Percentiles rank a stretch among this genome's conserved stretches.
Conservation (phyloP, 2,113 vertebrate species). For the Rhegmatorhina hoffmannsi region DNA sequence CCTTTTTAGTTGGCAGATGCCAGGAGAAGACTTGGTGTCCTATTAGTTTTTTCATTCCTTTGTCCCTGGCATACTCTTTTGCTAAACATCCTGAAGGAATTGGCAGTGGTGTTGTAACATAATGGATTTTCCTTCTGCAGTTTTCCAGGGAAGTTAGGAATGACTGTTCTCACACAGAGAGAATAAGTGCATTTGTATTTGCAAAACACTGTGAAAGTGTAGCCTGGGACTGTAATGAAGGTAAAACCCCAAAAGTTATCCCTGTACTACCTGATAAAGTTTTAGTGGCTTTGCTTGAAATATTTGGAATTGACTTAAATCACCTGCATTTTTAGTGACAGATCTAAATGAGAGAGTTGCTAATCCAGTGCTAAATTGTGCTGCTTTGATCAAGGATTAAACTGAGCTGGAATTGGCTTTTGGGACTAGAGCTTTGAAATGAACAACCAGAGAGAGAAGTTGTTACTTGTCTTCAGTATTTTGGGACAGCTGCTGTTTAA, state of each 20-base stretch:
- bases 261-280: neutral
- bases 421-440: slow-evolving; percentile 17
- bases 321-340: slow-evolving; percentile 33
- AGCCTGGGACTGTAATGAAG: neutral
- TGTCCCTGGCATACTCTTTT: neutral
- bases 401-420: slow-evolving; percentile 34
- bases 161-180: neutral
- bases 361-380: slow-evolving; percentile 53
- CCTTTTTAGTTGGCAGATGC: neutral
- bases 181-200: neutral
- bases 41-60: neutral
- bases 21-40: neutral
- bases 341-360: slow-evolving; percentile 37
- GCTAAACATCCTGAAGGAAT: neutral
- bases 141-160: neutral
- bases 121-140: neutral
- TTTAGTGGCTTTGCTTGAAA: slow-evolving; percentile 6
- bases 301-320: slow-evolving; percentile 21
- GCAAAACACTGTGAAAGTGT: neutral
- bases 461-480: neutral
- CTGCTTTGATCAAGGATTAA: slow-evolving; percentile 73
- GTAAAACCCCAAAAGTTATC: neutral
- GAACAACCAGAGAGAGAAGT: neutral
- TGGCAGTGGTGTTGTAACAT: neutral
- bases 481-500: neutral